Evolutionary conservation across 2,797 vertebrate species (phyloP).

Genomic region (Platalea minor): DNA sequence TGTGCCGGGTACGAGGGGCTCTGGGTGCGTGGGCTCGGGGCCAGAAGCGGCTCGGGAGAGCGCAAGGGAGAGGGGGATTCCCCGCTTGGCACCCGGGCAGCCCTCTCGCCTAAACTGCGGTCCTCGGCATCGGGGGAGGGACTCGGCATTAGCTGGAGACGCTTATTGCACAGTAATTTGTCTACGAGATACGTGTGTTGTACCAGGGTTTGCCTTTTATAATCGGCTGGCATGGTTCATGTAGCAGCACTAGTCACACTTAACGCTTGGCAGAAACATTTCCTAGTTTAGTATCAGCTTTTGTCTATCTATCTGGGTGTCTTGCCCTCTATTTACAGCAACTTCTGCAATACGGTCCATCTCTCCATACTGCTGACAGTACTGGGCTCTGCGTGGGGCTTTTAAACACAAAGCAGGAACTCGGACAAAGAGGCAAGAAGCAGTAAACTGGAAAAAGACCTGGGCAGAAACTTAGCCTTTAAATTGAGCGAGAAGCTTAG

Average conservation of each 20-base stretch:
- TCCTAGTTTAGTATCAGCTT: constrained; percentile 55
- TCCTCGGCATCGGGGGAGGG: neutral
- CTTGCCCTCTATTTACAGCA: neutral
- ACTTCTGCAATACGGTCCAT: neutral
- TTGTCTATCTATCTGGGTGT: neutral
- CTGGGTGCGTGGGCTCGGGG: neutral
- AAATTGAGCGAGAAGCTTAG: neutral
- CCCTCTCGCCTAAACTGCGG: neutral
- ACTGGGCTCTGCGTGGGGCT: neutral
- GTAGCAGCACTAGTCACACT: neutral
- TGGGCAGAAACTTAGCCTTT: neutral
- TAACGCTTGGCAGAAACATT: constrained; percentile 33
- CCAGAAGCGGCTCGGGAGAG: neutral
- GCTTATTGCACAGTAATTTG: neutral
- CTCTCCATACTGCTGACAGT: neutral
- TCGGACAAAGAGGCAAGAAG: neutral
- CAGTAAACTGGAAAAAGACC: neutral
- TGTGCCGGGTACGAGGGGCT: neutral
- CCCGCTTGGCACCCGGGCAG: neutral
- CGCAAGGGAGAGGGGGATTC: neutral
- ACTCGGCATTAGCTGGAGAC: neutral
- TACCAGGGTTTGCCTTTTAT: constrained; percentile 7
- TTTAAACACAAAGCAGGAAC: neutral
- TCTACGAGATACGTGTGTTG: neutral
- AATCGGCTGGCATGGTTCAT: neutral